Percentiles rank a stretch among this genome's conserved stretches.
Conservation (phyloP, 2,888 invertebrate species). For the Luperina testacea region DNA sequence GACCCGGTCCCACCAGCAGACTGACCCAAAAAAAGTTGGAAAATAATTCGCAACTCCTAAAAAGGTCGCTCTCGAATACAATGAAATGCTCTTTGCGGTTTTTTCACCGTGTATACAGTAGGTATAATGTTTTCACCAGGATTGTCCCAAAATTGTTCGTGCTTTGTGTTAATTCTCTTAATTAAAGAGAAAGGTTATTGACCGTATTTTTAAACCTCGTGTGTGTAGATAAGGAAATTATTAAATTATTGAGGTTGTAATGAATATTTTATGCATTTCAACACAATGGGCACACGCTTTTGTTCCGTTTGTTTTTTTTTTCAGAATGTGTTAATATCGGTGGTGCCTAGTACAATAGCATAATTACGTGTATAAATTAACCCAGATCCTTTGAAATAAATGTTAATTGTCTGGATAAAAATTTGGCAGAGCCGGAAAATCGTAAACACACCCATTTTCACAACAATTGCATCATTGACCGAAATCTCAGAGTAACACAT, state of each 20-base stretch:
- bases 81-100: constrained; percentile 77
- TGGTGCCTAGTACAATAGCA: constrained; percentile 30
- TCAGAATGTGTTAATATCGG: constrained; percentile 26
- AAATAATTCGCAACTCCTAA: constrained; percentile 70
- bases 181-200: constrained; percentile 53
- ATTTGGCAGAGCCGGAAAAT: background rate
- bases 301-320: constrained; percentile 25
- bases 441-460: constrained; percentile 9
- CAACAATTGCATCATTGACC: background rate
- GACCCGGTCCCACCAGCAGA: constrained; percentile 57
- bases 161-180: constrained; percentile 52
- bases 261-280: constrained; percentile 51
- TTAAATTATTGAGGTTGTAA: constrained; percentile 58
- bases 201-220: constrained; percentile 37
- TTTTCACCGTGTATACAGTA: constrained; percentile 53
- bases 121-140: constrained; percentile 47
- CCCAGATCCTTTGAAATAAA: constrained; percentile 33
- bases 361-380: constrained; percentile 36
- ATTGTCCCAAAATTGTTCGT: constrained; percentile 58
- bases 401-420: constrained; percentile 9
- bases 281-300: constrained; percentile 41
- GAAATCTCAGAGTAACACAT: constrained; percentile 1
- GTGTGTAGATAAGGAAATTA: constrained; percentile 56
- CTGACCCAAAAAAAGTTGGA: constrained; percentile 71
- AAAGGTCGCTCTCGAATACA: constrained; percentile 72